Evolutionary conservation across 1,140 invertebrate genomes (phyloP), one percentile per base, ranked within the genome.

Genomic region (Centruroides sculpturatus): DNA sequence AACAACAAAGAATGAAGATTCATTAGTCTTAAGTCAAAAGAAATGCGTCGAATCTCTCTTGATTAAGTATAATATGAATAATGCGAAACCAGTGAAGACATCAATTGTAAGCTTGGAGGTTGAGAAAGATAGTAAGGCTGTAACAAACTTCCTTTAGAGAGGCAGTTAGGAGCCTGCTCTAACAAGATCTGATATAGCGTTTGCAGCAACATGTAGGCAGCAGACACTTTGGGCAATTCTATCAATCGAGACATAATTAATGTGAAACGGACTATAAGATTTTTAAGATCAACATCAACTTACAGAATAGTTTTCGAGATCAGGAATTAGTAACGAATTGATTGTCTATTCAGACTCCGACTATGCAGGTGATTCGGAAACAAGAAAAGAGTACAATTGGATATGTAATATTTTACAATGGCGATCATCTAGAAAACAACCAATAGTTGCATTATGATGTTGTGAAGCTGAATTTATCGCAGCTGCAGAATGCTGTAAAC

Each of bases 301-400:
- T 51, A n/a, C 49, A 34, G 49, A n/a, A 51, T 51, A n/a, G 49
- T n/a, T n/a, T 51, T n/a, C 49, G 34, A 34, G 49, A 51, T n/a
- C 12, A 51, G 34, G 12, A n/a, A 51, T 51, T 12, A 12, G 34
- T 51, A 2, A 34, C 12, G 51, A 53, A 53, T 53, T 53, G 8
- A 53, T 6, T 23, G 51, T 3, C 0, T 73, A 67, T 63, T 69
- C 63, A 46, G 75, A 77, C 59, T 66, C 74, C 23, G 76, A 77
- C 59, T 76, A 68, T 66, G 74, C 71, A 13, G 67, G 67, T 35
- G 68, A 72, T 56, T 35, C 51, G 9, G 57, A 70, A 11, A 62
- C 63, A 34, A 64, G 74, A 60, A 71, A 23, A 23, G 2, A 76
- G 70, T 53, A 66, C 70, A 36, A 68, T 13, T 67, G 63, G 67